A percentile compares a stretch with the other conserved stretches of the same genome.
Conservation (phyloP, 2,888 invertebrate species). For the Phania funesta region DNA sequence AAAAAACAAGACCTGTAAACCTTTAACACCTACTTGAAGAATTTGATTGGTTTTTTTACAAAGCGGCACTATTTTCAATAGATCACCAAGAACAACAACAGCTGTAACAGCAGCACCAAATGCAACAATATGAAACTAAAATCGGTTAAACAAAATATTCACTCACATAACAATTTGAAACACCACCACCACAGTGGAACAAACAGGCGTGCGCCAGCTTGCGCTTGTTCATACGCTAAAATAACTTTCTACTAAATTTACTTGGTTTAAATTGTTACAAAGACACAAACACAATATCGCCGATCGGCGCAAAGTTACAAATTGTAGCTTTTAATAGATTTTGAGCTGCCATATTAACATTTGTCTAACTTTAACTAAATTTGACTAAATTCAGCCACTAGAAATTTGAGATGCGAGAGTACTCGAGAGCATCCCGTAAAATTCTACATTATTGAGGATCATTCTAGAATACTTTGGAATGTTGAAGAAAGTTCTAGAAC, state of each 20-base stretch:
- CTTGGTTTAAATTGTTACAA: slow-evolving; percentile 30
- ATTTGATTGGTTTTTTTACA: slow-evolving; percentile 28
- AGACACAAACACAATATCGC: slow-evolving; percentile 4
- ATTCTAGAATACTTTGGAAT: too few species aligned
- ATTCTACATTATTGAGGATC: too few species aligned
- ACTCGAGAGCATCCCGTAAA: too few species aligned
- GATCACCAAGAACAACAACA: slow-evolving; percentile 29
- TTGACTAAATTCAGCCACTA: too few species aligned
- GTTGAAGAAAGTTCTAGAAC: too few species aligned
- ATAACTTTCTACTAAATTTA: slow-evolving; percentile 56
- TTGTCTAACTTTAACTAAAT: background rate
- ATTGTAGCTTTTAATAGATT: slow-evolving; percentile 47
- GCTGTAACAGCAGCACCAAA: background rate
- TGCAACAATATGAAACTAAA: slow-evolving; percentile 3
- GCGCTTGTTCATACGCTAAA: slow-evolving; percentile 9
- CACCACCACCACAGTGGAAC: slow-evolving; percentile 58
- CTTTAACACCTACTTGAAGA: slow-evolving; percentile 63
- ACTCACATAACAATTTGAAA: slow-evolving; percentile 61
- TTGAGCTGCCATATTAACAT: slow-evolving; percentile 35
- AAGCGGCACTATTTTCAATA: slow-evolving; percentile 52
- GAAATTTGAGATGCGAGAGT: too few species aligned
- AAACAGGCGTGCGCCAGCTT: slow-evolving; percentile 26
- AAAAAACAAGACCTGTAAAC: slow-evolving; percentile 41
- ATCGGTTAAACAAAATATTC: slow-evolving; percentile 33
- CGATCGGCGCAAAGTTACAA: slow-evolving; percentile 38